Base-by-base conservation (phyloP, 2,888 invertebrate genomes). In the Caenorhabditis wallacei region DNA sequence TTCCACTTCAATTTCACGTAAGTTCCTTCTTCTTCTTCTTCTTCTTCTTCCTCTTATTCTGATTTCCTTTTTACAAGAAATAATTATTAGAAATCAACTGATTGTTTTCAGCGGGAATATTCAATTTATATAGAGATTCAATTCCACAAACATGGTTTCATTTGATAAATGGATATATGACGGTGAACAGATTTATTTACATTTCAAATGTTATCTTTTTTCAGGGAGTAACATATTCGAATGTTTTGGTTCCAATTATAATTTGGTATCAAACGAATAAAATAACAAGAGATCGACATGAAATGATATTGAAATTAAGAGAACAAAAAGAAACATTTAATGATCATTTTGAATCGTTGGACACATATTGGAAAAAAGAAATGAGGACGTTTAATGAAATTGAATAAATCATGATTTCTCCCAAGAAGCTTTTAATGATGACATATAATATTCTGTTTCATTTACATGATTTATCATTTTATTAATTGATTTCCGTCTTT, bases 401-500 rank as follows among this genome's bases (percentile, higher is more conserved):
- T 43, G 18, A 30, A 24, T 18, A 18, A 35, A 24, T 56, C 24
- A 35, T 46, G 11, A 22, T 53, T 54, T 53, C 30, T 63, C 54
- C 79, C 79, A 79, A 56, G 71, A 57, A 11, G 30, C 26, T 10
- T 56, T 35, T 26, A 79, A 51, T 7, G 63, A 57, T 18, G 40
- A 24, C 4, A 74, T 80, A 46, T 69, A 61, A 18, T 40, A 10
- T 43, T 63, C 63, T 16, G 46, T 26, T 26, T 69, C 30, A 24
- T 54, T 53, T 4, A 46, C 8, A 16, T 61, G 54, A 16, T 43
- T 61, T 37, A 37, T 74, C 69, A 69, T 74, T 46, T 68, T 68
- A 24, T 69, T 63, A 20, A 80, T 69, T 35, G 74, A 56, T 37
- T 24, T 75, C 30, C 69, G 30, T 57, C 74, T 37, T 22, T 69